phyloP scores from a whole-genome alignment of 2,888 invertebrate genomes.

The Lamellibrachia columna region DNA sequence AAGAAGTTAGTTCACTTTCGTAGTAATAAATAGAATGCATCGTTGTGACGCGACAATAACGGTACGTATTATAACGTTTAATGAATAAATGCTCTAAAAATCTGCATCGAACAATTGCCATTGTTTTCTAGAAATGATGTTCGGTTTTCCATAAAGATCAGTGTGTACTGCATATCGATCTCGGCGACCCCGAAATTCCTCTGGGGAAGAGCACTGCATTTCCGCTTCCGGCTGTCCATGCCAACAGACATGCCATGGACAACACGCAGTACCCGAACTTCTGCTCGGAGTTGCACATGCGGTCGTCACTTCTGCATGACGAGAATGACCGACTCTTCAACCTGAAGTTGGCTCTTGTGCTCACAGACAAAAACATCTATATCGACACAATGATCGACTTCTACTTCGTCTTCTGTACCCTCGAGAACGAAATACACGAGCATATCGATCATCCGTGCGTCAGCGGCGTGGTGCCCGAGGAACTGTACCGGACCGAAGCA shows the following conservation, averaged over 20 bases:
- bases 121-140: background rate
- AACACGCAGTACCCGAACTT: background rate
- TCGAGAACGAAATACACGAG: background rate
- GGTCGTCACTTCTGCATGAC: background rate
- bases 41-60: slow-evolving; percentile 6
- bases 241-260: background rate
- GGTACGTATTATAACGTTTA: background rate
- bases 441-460: background rate
- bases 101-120: background rate
- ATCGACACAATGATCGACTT: background rate
- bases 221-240: background rate
- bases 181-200: background rate
- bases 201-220: background rate
- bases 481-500: background rate
- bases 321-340: background rate
- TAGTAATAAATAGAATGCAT: background rate
- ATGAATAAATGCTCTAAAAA: background rate
- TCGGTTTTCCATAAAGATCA: background rate
- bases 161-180: background rate
- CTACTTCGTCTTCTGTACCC: background rate
- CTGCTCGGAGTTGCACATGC: background rate
- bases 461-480: background rate
- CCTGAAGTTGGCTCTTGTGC: background rate
- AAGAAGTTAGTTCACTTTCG: background rate
- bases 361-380: background rate